Conservation (phyloP, 2,888 invertebrate genomes). For the Nomada flava region DNA sequence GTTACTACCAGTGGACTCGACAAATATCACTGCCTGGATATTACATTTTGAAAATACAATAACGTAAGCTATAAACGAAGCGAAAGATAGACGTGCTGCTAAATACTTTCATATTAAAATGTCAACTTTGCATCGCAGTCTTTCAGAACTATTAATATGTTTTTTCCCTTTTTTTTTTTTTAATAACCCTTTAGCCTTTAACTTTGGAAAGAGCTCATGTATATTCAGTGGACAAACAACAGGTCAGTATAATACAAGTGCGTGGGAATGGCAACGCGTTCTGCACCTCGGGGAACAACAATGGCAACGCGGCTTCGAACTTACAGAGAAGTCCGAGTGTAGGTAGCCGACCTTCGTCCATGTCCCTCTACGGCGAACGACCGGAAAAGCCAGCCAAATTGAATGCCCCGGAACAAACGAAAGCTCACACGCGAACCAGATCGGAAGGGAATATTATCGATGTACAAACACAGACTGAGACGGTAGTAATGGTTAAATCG, state of each 20-base stretch:
- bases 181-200: slow-evolving; percentile 75
- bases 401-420: slow-evolving; percentile 77
- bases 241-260: slow-evolving; percentile 89
- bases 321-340: slow-evolving; percentile 84
- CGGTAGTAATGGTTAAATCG: slow-evolving; percentile 78
- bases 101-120: slow-evolving; percentile 26
- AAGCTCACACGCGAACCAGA: slow-evolving; percentile 84
- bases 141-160: slow-evolving; percentile 24
- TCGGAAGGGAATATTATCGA: slow-evolving; percentile 88
- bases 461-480: slow-evolving; percentile 82
- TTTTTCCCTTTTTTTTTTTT: slow-evolving; percentile 34
- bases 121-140: background rate
- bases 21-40: slow-evolving; percentile 68
- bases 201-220: slow-evolving; percentile 89
- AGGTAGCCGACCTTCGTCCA: slow-evolving; percentile 81
- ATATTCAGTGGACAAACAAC: slow-evolving; percentile 91
- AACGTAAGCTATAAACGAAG: slow-evolving; percentile 64
- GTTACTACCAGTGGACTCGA: slow-evolving; percentile 63
- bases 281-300: slow-evolving; percentile 73
- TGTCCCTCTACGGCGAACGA: slow-evolving; percentile 79
- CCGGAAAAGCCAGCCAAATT: slow-evolving; percentile 77
- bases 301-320: slow-evolving; percentile 81
- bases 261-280: slow-evolving; percentile 79
- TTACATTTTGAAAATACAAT: slow-evolving; percentile 66
- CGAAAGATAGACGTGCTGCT: slow-evolving; percentile 31